Base-by-base conservation (phyloP, 1,140 invertebrate species). In the Zaprionus inermis region DNA sequence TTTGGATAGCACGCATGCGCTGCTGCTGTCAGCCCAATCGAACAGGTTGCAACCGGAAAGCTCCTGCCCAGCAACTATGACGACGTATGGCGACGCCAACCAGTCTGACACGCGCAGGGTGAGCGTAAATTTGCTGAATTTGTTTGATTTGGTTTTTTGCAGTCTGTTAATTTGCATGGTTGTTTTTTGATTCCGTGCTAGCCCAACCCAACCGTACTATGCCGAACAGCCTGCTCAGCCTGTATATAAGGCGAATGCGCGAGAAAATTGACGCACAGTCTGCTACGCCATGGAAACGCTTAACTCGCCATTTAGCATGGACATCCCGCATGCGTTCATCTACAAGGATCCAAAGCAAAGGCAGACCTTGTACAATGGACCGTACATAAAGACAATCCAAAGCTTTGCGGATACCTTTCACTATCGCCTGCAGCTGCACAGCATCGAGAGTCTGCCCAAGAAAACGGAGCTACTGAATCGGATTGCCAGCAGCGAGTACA, bases 251-350 rank as follows among this genome's bases (percentile, higher is more conserved):
- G 20, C 52, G 28, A 34, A 9, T 34, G 55, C n/a, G 28, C 72
- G 71, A 34, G 58, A 22, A 49, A 28, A 14, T 5, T n/a, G 30
- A 9, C 30, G 22, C 34, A 68, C 68, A 88, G 84, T 84, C 55
- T 36, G 55, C 16, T 4, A 20, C 14, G 68, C 58, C 61, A 83
- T 79, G 46, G 65, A 57, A 10, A 49, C n/a, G 3, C 65, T 90
- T 24, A 60, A 54, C 24, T 75, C 88, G 72, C 88, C 88, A 0
- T 91, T 81, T 7, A 76, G 71, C 11, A 68, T 71, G 54, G 88
- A 91, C 6, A 74, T 91, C 5, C 88, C 88, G 0, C 56, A 75
- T 46, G 88, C 88, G 1, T 91, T 84, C 9, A 51, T 81, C 28
- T 81, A 64, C 49, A 76, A 74, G 22, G 71, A 74, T 14, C 44